phyloP scores from a whole-genome alignment of 92 coral and sea anemone species.

The Phenganax subtilis region DNA sequence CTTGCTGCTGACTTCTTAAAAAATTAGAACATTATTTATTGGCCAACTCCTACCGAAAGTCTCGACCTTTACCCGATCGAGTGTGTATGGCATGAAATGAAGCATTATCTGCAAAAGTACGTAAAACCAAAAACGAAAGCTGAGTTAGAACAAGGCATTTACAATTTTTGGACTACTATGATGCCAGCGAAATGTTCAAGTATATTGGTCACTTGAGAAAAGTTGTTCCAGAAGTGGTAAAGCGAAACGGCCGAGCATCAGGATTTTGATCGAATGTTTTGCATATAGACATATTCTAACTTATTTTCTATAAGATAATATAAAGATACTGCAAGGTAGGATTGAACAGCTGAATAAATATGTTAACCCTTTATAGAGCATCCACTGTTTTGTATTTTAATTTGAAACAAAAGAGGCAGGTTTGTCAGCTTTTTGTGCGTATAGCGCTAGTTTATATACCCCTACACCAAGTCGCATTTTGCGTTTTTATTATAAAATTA shows the following conservation, averaged over 20 bases:
- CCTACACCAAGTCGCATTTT: no score
- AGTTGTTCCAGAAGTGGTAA: slow-evolving; percentile 41
- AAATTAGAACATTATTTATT: slow-evolving; percentile 26
- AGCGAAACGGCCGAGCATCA: slow-evolving; percentile 45
- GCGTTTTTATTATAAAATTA: no score
- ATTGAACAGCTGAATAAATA: no score
- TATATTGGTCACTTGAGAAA: slow-evolving; percentile 52
- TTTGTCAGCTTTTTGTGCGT: no score
- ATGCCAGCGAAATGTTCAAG: not conserved
- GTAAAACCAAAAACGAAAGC: slow-evolving; percentile 34
- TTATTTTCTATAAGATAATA: not conserved
- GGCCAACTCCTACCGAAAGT: slow-evolving; percentile 42
- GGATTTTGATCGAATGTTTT: slow-evolving; percentile 2
- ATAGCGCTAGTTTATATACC: no score
- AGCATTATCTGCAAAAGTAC: slow-evolving; percentile 4
- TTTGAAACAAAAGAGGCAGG: no score
- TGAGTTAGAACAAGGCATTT: slow-evolving; percentile 26
- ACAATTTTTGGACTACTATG: slow-evolving; percentile 13
- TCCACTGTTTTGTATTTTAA: no score
- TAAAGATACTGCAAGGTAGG: no score
- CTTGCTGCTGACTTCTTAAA: slow-evolving; percentile 20
- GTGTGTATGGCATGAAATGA: slow-evolving; percentile 34
- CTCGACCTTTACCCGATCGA: slow-evolving; percentile 32
- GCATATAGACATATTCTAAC: no score
- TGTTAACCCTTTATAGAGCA: no score